Evolutionary conservation across 2,797 vertebrate species (phyloP).

Genomic region (Psittacula derbiana): DNA sequence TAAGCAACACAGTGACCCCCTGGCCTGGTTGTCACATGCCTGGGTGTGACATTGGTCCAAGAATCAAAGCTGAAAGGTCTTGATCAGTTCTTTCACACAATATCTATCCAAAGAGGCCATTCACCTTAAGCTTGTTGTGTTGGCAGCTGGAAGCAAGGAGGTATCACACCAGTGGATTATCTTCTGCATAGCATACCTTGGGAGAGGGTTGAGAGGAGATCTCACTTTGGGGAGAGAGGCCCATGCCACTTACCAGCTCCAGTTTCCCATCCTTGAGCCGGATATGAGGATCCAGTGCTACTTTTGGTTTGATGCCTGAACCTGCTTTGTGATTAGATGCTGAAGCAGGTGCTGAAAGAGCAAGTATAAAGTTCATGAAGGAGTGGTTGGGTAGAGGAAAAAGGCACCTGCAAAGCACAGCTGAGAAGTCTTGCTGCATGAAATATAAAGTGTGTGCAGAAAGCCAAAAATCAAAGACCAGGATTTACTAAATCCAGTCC

Average conservation of each 20-base stretch:
- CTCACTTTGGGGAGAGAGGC: background rate
- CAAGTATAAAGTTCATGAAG: background rate
- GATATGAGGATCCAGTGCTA: conserved; percentile 86
- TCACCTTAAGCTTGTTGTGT: background rate
- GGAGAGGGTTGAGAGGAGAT: background rate
- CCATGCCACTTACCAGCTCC: conserved; percentile 80
- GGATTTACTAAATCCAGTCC: background rate
- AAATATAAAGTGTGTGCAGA: background rate
- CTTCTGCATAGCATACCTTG: background rate
- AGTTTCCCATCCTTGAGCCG: conserved; percentile 88
- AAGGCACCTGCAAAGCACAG: background rate
- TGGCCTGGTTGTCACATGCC: background rate
- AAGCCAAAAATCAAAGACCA: background rate
- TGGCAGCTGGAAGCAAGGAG: background rate
- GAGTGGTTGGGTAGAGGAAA: background rate
- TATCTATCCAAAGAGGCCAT: background rate
- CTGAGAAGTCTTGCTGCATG: background rate
- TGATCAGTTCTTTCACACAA: background rate
- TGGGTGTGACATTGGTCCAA: background rate
- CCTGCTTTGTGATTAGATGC: conserved; percentile 61
- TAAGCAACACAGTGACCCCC: background rate
- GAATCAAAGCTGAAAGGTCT: background rate
- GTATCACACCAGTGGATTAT: background rate
- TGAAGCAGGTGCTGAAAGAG: conserved; percentile 55
- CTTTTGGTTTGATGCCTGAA: conserved; percentile 79